Conservation (phyloP, 2,113 vertebrate species). For the Bettongia penicillata region DNA sequence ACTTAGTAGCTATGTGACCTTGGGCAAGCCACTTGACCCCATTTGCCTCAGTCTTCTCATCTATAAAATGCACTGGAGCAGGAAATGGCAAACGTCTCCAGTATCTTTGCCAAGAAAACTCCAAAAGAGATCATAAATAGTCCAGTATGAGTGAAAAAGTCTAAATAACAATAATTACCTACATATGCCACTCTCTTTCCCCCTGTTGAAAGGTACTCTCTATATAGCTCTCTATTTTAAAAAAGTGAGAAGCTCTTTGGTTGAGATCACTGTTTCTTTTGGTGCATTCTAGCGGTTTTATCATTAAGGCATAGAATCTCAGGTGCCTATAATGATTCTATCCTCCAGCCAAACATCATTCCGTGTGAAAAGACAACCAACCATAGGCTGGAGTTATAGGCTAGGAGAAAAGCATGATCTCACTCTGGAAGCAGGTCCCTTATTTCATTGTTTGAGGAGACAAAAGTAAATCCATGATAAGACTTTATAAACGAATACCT, state of each 20-base stretch:
- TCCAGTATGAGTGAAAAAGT: neutral
- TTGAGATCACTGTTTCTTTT: neutral
- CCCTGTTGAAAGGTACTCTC: neutral
- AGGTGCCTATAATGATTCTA: neutral
- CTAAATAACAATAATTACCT: neutral
- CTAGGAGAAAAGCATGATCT: neutral
- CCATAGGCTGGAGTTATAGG: neutral
- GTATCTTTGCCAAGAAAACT: neutral
- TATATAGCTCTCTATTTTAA: neutral
- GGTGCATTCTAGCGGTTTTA: neutral
- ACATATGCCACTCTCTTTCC: neutral
- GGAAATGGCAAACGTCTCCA: neutral
- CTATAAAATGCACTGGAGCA: neutral
- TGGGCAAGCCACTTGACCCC: neutral
- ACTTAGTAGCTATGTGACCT: neutral
- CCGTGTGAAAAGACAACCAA: neutral
- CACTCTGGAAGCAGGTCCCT: neutral
- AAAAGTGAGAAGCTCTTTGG: neutral
- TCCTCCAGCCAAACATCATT: neutral
- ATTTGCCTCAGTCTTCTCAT: neutral
- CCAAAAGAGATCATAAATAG: neutral
- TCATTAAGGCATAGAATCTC: neutral
- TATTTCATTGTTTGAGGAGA: constrained; percentile 11
- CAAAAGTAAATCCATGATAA: neutral
- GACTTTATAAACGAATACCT: neutral